Evolutionary conservation across 2,888 invertebrate genomes (phyloP).

Genomic region (Stratiomys singularior): DNA sequence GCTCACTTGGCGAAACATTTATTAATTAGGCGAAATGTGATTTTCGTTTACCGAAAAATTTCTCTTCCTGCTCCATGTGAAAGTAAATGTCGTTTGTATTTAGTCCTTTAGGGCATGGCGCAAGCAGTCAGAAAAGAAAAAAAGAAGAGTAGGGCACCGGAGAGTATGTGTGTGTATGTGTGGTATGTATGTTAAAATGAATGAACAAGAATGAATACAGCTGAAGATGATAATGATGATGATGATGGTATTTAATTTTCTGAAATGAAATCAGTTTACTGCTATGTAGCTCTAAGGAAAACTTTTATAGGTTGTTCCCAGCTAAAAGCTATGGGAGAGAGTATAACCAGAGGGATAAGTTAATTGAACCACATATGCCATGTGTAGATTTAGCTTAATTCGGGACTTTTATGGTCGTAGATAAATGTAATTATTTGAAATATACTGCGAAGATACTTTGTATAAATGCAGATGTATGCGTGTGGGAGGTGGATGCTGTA

Average conservation of each 20-base stretch:
- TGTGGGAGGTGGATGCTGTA: background rate
- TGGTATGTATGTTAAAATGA: background rate
- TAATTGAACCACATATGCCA: slow-evolving; percentile 34
- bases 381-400: slow-evolving; percentile 40
- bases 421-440: slow-evolving; percentile 15
- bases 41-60: slow-evolving; percentile 43
- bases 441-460: slow-evolving; percentile 8
- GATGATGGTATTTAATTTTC: slow-evolving; percentile 49
- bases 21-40: slow-evolving; percentile 52
- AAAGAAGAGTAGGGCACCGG: background rate
- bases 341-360: background rate
- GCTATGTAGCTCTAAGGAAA: slow-evolving; percentile 5
- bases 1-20: slow-evolving; percentile 50
- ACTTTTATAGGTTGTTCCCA: slow-evolving; percentile 25
- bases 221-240: slow-evolving; percentile 39
- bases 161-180: background rate
- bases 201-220: slow-evolving; percentile 15
- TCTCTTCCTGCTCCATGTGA: background rate
- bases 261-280: slow-evolving; percentile 42
- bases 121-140: background rate
- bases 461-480: background rate
- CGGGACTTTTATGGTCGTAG: slow-evolving; percentile 27
- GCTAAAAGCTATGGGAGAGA: slow-evolving; percentile 15
- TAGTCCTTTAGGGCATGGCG: background rate
- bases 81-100: slow-evolving; percentile 16